Evolutionary conservation across 64 coral and sea anemone species (phyloP), one percentile per base, ranked within the genome.

Genomic region (Trachythela sp.): DNA sequence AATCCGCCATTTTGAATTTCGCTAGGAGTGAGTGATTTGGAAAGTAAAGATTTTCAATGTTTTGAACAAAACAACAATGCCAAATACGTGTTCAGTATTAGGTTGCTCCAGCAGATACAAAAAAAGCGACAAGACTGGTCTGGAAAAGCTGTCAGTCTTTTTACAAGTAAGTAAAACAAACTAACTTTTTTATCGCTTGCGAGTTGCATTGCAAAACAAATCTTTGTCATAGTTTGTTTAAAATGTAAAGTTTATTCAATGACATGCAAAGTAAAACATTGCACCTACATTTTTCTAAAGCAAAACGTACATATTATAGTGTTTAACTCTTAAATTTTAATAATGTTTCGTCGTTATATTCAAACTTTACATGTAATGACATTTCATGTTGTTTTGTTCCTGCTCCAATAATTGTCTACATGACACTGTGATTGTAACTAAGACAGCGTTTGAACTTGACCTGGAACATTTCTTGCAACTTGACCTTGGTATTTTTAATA

Each of bases 31-130:
- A n/a, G n/a, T n/a, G n/a, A n/a, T n/a, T n/a, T n/a, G n/a, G n/a
- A n/a, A n/a, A n/a, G n/a, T n/a, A n/a, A n/a, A n/a, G n/a, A n/a
- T n/a, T n/a, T n/a, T n/a, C n/a, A n/a, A n/a, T n/a, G n/a, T n/a
- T n/a, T n/a, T n/a, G n/a, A n/a, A n/a, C n/a, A 87, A 87, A 20
- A 87, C 56, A 87, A 87, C 18, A 87, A 4, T 87, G 86, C 86
- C 48, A n/a, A 87, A 87, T 50, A 87, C 86, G 56, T 87, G 86
- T 87, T 87, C 86, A 15, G 86, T 33, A 54, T 87, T 87, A 68
- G 86, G 86, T 38, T 87, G 86, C 59, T 59, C 86, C 15, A 87
- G 86, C 54, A 87, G 86, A 14, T 68, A 87, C 86, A 87, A 64
- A 88, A 71, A 88, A 88, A 17, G 87, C 13, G 9, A 88, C 39